Conservation (phyloP, 2,888 invertebrate species). For the Cantharis nigra region DNA sequence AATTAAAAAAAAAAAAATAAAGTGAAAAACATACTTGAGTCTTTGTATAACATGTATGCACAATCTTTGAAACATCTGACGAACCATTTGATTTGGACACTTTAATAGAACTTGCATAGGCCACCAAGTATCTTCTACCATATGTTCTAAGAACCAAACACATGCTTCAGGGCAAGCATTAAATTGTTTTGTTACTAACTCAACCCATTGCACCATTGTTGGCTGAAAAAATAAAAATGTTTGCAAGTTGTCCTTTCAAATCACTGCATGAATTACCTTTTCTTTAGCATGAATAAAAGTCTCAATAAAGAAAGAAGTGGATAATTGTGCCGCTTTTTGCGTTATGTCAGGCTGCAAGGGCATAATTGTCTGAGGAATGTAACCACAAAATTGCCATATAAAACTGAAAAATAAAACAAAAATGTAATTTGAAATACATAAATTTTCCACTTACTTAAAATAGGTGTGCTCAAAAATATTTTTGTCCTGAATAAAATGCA, state of each 20-base stretch:
- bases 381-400: slow-evolving; percentile 95
- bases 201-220: slow-evolving; percentile 97
- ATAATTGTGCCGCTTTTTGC: slow-evolving; percentile 83
- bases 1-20: slow-evolving; percentile 5
- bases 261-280: slow-evolving; percentile 63
- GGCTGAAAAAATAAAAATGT: slow-evolving; percentile 61
- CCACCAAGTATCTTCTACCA: slow-evolving; percentile 95
- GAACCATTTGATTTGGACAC: slow-evolving; percentile 95
- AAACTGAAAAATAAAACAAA: slow-evolving; percentile 66
- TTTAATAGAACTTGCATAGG: slow-evolving; percentile 89
- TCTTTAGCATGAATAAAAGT: slow-evolving; percentile 97
- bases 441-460: slow-evolving; percentile 72
- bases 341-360: slow-evolving; percentile 80
- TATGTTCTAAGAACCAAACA: slow-evolving; percentile 90
- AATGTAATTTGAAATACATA: background rate
- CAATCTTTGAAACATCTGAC: slow-evolving; percentile 95
- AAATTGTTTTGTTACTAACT: slow-evolving; percentile 91
- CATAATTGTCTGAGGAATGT: slow-evolving; percentile 86
- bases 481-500: slow-evolving; percentile 92
- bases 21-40: slow-evolving; percentile 64
- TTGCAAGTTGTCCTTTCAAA: background rate
- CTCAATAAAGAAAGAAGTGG: slow-evolving; percentile 93
- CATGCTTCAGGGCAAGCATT: slow-evolving; percentile 88
- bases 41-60: slow-evolving; percentile 94
- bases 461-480: slow-evolving; percentile 96